Evolutionary conservation across 2,888 invertebrate genomes (phyloP).

Genomic region (Polymixis flavicincta): DNA sequence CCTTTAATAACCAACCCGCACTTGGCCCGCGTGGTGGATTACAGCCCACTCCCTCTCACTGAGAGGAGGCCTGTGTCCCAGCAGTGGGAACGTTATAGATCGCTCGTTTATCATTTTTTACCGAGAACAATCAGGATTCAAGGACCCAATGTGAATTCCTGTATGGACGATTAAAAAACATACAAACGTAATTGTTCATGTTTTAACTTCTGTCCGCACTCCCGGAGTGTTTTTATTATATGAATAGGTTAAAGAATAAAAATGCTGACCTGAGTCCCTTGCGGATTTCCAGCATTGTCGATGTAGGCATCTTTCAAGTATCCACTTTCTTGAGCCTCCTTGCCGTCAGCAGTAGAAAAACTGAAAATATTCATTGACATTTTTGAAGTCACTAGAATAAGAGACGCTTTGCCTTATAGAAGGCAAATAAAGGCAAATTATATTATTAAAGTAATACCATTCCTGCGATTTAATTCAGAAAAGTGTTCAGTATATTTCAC

Average conservation of each 20-base stretch:
- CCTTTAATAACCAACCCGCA: too few relatives aligned
- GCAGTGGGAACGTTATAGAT: too few relatives aligned
- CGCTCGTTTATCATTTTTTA: too few relatives aligned
- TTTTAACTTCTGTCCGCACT: too few relatives aligned
- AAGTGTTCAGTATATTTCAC: neutral
- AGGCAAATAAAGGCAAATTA: neutral
- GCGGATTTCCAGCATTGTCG: conserved; percentile 92
- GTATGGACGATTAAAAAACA: too few relatives aligned
- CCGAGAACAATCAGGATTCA: too few relatives aligned
- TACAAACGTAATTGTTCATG: too few relatives aligned
- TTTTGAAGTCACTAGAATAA: neutral
- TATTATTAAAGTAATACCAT: neutral
- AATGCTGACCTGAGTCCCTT: conserved; percentile 84
- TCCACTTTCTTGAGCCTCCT: conserved; percentile 94
- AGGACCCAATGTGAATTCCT: too few relatives aligned
- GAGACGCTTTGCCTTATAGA: neutral
- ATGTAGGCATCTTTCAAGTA: conserved; percentile 93
- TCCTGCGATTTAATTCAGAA: neutral
- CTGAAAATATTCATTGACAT: conserved; percentile 78
- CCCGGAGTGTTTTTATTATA: neutral
- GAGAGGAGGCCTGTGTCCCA: too few relatives aligned
- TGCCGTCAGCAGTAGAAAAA: conserved; percentile 94
- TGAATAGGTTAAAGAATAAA: conserved; percentile 46
- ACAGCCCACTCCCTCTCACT: too few relatives aligned
- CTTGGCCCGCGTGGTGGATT: too few relatives aligned